Percentiles rank a stretch among this genome's conserved stretches.
phyloP scores from a whole-genome alignment of 53 echinoderm and acorn worm genomes.

The Glandiceps talaboti region DNA sequence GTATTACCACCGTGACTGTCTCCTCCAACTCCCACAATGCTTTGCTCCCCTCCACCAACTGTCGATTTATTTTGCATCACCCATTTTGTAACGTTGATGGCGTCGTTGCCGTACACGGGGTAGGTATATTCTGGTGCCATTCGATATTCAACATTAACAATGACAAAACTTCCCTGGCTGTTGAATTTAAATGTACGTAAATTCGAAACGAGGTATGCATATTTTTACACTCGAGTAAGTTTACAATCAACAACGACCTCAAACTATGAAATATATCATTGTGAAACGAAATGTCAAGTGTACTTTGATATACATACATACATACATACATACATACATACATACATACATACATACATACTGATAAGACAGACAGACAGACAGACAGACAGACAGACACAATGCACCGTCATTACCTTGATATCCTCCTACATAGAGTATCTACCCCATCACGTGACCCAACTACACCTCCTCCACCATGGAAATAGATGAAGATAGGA shows the following conservation, averaged over 20 bases:
- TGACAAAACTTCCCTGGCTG: background rate
- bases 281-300: too few species aligned
- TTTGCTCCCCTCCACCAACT: background rate
- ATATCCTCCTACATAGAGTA: background rate
- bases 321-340: too few species aligned
- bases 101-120: background rate
- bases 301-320: too few species aligned
- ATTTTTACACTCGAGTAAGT: too few species aligned
- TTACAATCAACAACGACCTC: too few species aligned
- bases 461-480: background rate
- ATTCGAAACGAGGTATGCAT: too few species aligned
- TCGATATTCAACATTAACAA: background rate
- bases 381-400: background rate
- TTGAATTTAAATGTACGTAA: too few species aligned
- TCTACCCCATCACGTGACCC: background rate
- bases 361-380: too few species aligned
- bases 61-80: background rate
- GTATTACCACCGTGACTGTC: background rate
- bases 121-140: background rate
- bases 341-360: too few species aligned
- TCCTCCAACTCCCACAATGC: background rate
- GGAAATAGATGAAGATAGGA: background rate
- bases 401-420: background rate
- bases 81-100: background rate
- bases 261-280: too few species aligned